These are phyloP conservation scores for Silurus meridionalis DNA, from an alignment of 2,113 vertebrate genomes.

Conservation along the genomic window DNA sequence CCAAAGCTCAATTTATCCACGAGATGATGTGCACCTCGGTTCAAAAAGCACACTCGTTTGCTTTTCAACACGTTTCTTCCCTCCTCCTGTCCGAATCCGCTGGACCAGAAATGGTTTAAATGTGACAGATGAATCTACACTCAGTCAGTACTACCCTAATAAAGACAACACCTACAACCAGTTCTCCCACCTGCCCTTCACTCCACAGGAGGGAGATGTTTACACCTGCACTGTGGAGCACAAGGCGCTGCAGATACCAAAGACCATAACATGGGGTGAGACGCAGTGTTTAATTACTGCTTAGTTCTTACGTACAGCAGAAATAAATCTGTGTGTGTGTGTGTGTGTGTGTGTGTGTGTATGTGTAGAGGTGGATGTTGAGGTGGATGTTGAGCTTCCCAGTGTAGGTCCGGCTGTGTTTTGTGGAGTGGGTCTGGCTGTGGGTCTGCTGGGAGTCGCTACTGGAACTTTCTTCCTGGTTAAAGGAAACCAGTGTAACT, in stretches of 20 bases:
- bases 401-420: conserved; percentile 18
- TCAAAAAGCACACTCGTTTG: conserved; percentile 72
- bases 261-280: conserved; percentile 71
- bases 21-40: conserved; percentile 46
- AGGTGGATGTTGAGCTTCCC: conserved; percentile 20
- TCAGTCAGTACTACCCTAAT: conserved; percentile 61
- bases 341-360: neutral
- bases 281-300: neutral
- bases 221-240: conserved; percentile 74
- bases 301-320: neutral
- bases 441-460: conserved; percentile 55
- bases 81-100: conserved; percentile 65
- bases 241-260: conserved; percentile 22
- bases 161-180: conserved; percentile 65
- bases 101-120: conserved; percentile 72
- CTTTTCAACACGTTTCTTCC: conserved; percentile 68
- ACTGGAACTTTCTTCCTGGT: conserved; percentile 54
- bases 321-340: neutral
- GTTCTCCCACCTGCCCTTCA: conserved; percentile 71
- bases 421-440: conserved; percentile 40
- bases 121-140: conserved; percentile 55
- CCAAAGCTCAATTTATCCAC: conserved; percentile 59
- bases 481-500: conserved; percentile 44
- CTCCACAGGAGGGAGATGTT: conserved; percentile 64
- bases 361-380: too few relatives aligned